These are phyloP conservation scores for Galendromus occidentalis DNA, from an alignment of 1,140 invertebrate genomes.

Conservation along the genomic window DNA sequence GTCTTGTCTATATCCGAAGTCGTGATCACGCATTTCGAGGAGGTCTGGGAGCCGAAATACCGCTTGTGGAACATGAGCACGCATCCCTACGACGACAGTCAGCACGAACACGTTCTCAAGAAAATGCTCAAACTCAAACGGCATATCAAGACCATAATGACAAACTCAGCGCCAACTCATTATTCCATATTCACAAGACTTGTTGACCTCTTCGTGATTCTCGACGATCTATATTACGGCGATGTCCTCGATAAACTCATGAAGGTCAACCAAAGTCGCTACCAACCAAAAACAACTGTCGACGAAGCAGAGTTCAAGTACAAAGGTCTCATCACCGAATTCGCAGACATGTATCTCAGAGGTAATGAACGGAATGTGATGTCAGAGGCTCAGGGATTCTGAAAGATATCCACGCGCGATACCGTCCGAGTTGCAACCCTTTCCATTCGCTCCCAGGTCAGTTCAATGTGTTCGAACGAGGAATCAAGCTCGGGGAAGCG, in stretches of 20 bases:
- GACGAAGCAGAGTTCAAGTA: constrained; percentile 10
- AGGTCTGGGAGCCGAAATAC: constrained; percentile 1
- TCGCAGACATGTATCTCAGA: neutral
- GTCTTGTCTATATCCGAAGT: neutral
- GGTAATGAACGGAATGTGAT: neutral
- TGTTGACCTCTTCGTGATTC: neutral
- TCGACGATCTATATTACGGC: neutral
- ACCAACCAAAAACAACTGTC: neutral
- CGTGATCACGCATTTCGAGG: neutral
- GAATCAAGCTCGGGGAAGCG: neutral
- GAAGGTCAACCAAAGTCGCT: constrained; percentile 3
- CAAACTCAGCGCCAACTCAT: neutral
- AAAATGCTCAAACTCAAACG: neutral
- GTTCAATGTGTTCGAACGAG: neutral
- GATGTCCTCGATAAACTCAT: neutral
- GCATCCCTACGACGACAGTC: neutral
- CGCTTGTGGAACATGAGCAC: neutral
- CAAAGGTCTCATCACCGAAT: neutral
- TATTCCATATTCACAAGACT: neutral
- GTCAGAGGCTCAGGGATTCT: neutral
- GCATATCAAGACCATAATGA: neutral
- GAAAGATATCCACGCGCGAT: neutral
- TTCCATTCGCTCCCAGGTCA: neutral
- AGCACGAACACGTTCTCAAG: constrained; percentile 6
- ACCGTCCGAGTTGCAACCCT: neutral